Base-by-base conservation (phyloP, 2,797 vertebrate genomes). In the Amphiprion clarkii region DNA sequence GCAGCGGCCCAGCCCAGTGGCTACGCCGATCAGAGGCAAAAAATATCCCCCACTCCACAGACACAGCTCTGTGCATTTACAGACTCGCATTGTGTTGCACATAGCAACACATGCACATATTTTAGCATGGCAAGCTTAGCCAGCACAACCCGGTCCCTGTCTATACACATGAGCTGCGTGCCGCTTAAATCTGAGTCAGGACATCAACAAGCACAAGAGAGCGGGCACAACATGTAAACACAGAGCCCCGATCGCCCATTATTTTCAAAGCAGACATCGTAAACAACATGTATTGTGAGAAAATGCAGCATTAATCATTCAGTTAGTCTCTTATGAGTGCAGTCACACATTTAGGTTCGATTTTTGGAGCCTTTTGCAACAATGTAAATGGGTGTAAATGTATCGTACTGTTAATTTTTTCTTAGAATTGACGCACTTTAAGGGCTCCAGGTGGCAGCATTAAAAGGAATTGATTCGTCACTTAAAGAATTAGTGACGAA, bases 41-140 rank as follows among this genome's bases (percentile, higher is more conserved):
- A 94, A 93, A 95, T 93, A 91, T 79, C 88, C 78, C 44, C 70
- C 21, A 52, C 82, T 81, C 88, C 85, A 94, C 94, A 95, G 93
- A 92, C 88, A 74, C 81, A 72, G 86, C 93, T 94, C 92, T 95
- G 93, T 95, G 87, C 88, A 84, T 91, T 92, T 86, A 95, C 92
- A 91, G 90, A 88, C 87, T 79, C 69, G 36, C 89, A 92, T 93
- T 94, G 89, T 93, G 88, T 89, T 51, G 79, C 88, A 73, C 87
- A 36, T 57, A 89, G 92, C 87, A 89, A 86, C 89, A 85, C 93
- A 91, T 89, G 89, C 89, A 90, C 89, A 92, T 92, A 91, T 89
- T 92, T 93, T 84, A 91, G 87, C 89, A 84, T 75, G 86, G 87
- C 55, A 54, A 87, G 88, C 91, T 86, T 74, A 78, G 87, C 87